Evolutionary conservation across 1,140 invertebrate species (phyloP), one percentile per base, ranked within the genome.

Genomic region (Nomia melanderi): DNA sequence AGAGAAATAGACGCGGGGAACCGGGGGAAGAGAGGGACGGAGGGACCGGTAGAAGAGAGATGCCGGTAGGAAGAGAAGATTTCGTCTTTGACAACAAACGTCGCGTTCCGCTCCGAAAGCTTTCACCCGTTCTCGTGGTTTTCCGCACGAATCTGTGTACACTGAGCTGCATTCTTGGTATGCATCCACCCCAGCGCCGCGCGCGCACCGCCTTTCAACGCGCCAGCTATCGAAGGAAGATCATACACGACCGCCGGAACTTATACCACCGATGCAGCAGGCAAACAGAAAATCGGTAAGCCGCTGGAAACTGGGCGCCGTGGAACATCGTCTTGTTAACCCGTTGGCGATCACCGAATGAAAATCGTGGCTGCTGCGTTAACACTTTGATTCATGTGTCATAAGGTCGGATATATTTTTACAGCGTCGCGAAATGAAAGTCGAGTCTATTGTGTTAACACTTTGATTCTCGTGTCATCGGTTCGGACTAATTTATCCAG

Each of bases 81-180:
- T 78, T 63, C 81, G 71, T 83, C 82, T 79, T 83, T 79, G 77
- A 79, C 77, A 66, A 74, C 81, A 83, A 83, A 83, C 82, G 83
- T 83, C 78, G 82, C 70, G 33, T 76, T 74, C 70, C 60, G 39
- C 76, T 47, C 70, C 62, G 81, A 71, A 78, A 78, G 81, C 82
- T 83, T 79, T 83, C 70, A 76, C 70, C 72, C 65, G 56, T 66
- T 57, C 64, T 67, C 56, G 77, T 70, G 78, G 79, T 67, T 82
- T 81, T 77, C 50, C 79, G 50, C 79, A 63, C 64, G 78, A 81
- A 66, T 81, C 65, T 64, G 44, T 50, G 50, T 70, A 54, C 74
- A 67, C 39, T 47, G 62, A 50, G 62, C 41, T 72, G 70, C 76
- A 77, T 77, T 81, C 81, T 64, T 76, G 79, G 44, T 81, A 81